These are phyloP conservation scores for Ceratina japonica DNA, from an alignment of 1,140 invertebrate genomes.

Conservation along the genomic window DNA sequence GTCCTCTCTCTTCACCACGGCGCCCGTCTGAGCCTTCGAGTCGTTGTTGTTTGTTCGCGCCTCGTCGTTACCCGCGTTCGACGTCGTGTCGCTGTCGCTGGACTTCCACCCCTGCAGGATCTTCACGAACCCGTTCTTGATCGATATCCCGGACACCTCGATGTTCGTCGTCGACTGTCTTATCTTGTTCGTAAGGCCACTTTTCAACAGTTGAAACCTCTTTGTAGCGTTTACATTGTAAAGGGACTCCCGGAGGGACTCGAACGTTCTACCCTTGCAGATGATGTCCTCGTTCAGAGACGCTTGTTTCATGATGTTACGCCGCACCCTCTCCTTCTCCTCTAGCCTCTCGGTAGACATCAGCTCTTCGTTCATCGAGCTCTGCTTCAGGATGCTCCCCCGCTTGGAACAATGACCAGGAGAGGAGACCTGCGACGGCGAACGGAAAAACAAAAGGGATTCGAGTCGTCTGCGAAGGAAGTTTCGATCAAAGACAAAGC, in stretches of 20 bases:
- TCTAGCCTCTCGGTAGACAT: constrained; percentile 90
- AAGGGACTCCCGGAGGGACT: constrained; percentile 86
- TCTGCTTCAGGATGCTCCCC: constrained; percentile 89
- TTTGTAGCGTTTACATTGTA: constrained; percentile 87
- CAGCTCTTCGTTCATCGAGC: constrained; percentile 92
- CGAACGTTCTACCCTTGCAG: constrained; percentile 85
- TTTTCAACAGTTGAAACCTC: constrained; percentile 90
- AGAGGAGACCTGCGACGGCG: not conserved
- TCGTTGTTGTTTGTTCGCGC: constrained; percentile 40
- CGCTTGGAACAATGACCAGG: constrained; percentile 70
- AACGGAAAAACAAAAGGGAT: not conserved
- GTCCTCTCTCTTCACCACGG: constrained; percentile 71
- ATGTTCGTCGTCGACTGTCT: constrained; percentile 89
- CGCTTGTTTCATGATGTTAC: constrained; percentile 93
- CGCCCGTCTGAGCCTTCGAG: constrained; percentile 58
- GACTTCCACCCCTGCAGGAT: constrained; percentile 88
- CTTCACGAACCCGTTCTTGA: constrained; percentile 85
- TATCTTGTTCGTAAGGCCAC: constrained; percentile 89
- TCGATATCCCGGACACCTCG: constrained; percentile 85
- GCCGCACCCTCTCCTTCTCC: constrained; percentile 90
- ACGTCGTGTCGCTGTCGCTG: constrained; percentile 79
- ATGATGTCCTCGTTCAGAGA: constrained; percentile 93
- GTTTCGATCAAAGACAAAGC: not conserved
- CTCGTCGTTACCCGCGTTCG: constrained; percentile 29
- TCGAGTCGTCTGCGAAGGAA: no score